These are phyloP conservation scores for Dinoponera quadriceps DNA, from an alignment of 1,140 invertebrate genomes.

Conservation along the genomic window DNA sequence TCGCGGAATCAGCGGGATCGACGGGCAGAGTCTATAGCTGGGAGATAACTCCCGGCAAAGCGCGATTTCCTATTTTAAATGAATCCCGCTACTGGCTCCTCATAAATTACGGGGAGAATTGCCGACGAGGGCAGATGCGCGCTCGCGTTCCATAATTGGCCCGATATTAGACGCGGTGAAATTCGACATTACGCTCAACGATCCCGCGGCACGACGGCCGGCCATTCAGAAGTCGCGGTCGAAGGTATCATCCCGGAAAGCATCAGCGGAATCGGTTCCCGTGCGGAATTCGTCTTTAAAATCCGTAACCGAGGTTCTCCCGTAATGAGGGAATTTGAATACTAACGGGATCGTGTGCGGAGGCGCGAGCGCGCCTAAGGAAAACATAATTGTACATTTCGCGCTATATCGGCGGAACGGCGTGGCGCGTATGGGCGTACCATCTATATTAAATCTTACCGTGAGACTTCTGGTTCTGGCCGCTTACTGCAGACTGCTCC, in stretches of 20 bases:
- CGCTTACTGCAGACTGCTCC: slow-evolving; percentile 81
- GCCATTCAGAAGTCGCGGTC: slow-evolving; percentile 6
- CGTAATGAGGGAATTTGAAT: slow-evolving; percentile 70
- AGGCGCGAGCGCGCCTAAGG: slow-evolving; percentile 16
- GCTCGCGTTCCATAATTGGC: slow-evolving; percentile 7
- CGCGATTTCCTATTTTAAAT: background rate
- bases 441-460: slow-evolving; percentile 78
- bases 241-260: slow-evolving; percentile 10
- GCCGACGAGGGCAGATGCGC: background rate
- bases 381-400: slow-evolving; percentile 69
- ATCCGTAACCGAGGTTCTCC: slow-evolving; percentile 19
- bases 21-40: background rate
- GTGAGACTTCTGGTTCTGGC: slow-evolving; percentile 86
- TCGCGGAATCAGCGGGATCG: background rate
- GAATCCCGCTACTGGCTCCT: background rate
- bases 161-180: slow-evolving; percentile 17
- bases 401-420: slow-evolving; percentile 60
- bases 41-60: background rate
- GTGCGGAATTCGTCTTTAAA: slow-evolving; percentile 47
- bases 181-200: slow-evolving; percentile 45
- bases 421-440: slow-evolving; percentile 13
- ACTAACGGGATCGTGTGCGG: slow-evolving; percentile 37
- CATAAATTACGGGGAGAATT: slow-evolving; percentile 14
- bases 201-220: slow-evolving; percentile 24
- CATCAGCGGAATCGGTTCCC: slow-evolving; percentile 51